A percentile compares a stretch with the other conserved stretches of the same genome.
Conservation (phyloP, 2,888 invertebrate genomes). For the Branchipolynoe longqiensis region DNA sequence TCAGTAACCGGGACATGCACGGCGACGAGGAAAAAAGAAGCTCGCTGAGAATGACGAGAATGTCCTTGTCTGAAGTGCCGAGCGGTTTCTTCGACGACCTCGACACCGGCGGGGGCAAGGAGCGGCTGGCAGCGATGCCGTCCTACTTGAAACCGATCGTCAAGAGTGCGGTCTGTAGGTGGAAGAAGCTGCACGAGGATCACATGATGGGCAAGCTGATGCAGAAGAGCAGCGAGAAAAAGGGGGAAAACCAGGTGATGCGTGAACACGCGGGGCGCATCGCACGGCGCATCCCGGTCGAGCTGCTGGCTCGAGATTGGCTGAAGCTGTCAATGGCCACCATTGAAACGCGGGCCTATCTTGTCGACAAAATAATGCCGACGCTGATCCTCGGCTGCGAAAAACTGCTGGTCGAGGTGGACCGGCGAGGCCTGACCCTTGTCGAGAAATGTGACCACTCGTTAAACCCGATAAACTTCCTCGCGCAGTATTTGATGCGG, state of each 20-base stretch:
- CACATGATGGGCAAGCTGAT: constrained; percentile 78
- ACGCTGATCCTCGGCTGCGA: constrained; percentile 81
- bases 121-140: constrained; percentile 65
- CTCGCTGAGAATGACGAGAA: no score
- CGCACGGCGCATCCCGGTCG: constrained; percentile 80
- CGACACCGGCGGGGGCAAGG: no score
- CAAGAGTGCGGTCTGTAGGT: constrained; percentile 75
- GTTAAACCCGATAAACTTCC: constrained; percentile 82
- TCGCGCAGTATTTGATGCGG: constrained; percentile 81
- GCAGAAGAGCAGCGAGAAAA: constrained; percentile 75
- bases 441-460: constrained; percentile 74
- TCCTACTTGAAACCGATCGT: constrained; percentile 73
- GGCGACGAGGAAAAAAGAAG: no score
- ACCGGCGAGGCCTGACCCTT: constrained; percentile 76
- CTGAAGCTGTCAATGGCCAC: constrained; percentile 76
- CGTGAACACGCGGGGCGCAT: constrained; percentile 76
- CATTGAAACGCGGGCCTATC: constrained; percentile 78
- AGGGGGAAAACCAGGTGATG: constrained; percentile 72
- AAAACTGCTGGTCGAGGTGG: constrained; percentile 80
- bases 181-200: constrained; percentile 79
- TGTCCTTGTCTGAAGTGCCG: background rate
- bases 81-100: background rate
- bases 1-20: no score
- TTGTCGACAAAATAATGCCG: constrained; percentile 81
- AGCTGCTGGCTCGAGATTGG: constrained; percentile 80